Percentiles rank a stretch among this genome's conserved stretches.
These are phyloP conservation scores for Rhipidura dahli DNA, from an alignment of 2,113 vertebrate species.

Conservation along the genomic window DNA sequence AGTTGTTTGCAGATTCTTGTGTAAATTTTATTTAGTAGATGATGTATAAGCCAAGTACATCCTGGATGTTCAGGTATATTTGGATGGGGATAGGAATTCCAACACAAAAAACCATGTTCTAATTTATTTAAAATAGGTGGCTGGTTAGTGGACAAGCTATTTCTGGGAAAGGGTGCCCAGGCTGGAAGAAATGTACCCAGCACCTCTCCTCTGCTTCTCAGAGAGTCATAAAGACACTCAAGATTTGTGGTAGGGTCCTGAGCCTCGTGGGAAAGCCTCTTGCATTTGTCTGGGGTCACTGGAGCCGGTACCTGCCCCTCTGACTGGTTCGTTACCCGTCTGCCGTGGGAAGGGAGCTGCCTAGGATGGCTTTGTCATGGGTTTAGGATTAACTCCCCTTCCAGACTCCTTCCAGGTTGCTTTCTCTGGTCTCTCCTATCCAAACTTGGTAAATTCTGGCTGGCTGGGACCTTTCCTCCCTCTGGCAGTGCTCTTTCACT, in stretches of 20 bases:
- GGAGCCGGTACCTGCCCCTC: background rate
- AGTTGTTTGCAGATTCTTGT: background rate
- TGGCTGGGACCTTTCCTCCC: background rate
- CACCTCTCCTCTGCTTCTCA: background rate
- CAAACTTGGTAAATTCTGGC: background rate
- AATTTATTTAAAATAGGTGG: background rate
- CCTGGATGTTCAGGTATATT: background rate
- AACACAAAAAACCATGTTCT: background rate
- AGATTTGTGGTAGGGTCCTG: background rate
- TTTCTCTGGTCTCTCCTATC: background rate
- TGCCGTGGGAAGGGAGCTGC: background rate
- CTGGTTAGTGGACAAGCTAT: background rate
- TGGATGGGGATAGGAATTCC: background rate
- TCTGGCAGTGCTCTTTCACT: background rate
- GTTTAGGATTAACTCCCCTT: background rate
- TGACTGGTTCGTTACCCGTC: background rate
- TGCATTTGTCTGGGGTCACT: accelerated
- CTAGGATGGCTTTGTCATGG: background rate
- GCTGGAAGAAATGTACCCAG: background rate
- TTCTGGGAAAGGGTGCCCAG: background rate
- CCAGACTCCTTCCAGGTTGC: background rate
- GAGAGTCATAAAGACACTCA: background rate
- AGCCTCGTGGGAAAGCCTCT: background rate
- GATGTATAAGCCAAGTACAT: background rate
- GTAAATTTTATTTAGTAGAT: background rate